These are phyloP conservation scores for Cyphomyrus plagiostoma DNA, from an alignment of 2,113 vertebrate species.

Conservation along the genomic window DNA sequence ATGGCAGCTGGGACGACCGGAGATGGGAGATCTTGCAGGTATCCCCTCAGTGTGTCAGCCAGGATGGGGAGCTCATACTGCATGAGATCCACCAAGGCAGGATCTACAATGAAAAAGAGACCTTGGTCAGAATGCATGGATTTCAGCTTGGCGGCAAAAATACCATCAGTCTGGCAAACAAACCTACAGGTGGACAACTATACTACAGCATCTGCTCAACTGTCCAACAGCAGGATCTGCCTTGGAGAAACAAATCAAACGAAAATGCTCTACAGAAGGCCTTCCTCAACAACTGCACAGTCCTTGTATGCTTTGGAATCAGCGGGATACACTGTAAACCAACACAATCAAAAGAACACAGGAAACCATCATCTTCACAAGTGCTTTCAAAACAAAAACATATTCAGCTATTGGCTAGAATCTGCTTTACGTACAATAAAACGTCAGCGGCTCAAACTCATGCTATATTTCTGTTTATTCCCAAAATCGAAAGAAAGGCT, in stretches of 20 bases:
- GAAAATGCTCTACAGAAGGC: background rate
- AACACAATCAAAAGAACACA: background rate
- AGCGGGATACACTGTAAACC: background rate
- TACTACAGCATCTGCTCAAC: background rate
- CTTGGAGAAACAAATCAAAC: background rate
- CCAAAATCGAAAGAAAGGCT: background rate
- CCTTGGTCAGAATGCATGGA: background rate
- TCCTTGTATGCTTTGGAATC: background rate
- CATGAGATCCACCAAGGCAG: constrained; percentile 58
- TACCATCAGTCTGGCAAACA: background rate
- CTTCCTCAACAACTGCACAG: background rate
- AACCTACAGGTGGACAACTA: background rate
- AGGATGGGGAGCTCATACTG: constrained; percentile 55
- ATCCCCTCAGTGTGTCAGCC: constrained; percentile 58
- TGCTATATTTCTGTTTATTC: background rate
- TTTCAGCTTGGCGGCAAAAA: background rate
- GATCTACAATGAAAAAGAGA: constrained; percentile 35
- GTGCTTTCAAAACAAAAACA: background rate
- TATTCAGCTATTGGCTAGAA: background rate
- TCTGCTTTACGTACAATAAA: background rate
- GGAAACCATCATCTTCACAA: background rate
- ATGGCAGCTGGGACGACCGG: constrained; percentile 61
- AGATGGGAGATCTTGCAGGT: constrained; percentile 63
- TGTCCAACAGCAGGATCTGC: background rate
- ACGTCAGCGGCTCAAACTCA: background rate